Evolutionary conservation across 2,888 invertebrate species (phyloP).

Genomic region (Troides helena): DNA sequence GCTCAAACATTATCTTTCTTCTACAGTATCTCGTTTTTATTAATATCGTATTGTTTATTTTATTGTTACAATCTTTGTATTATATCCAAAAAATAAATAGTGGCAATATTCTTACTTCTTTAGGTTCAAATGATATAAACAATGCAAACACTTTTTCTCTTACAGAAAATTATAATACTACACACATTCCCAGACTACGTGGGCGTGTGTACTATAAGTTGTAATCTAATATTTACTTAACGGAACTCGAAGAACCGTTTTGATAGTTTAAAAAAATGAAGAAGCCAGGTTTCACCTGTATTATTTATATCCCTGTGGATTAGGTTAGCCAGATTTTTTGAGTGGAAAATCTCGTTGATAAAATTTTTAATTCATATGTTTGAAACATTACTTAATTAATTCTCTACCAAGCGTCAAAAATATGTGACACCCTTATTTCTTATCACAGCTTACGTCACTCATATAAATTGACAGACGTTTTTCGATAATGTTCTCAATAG

Average conservation of each 20-base stretch:
- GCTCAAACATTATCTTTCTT: neutral
- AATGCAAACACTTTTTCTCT: neutral
- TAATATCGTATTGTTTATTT: neutral
- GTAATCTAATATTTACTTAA: slow-evolving; percentile 28
- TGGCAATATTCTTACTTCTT: too few species aligned
- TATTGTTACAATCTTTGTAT: too few species aligned
- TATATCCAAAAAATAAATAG: too few species aligned
- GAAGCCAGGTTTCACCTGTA: slow-evolving; percentile 17
- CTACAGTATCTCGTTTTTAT: neutral
- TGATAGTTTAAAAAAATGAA: slow-evolving; percentile 28
- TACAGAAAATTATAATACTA: neutral
- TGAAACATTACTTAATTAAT: neutral
- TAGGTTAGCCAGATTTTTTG: slow-evolving; percentile 6
- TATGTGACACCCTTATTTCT: neutral
- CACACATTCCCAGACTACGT: slow-evolving; percentile 3
- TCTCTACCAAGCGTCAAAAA: neutral
- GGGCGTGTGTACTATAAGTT: slow-evolving; percentile 19
- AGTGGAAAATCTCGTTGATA: neutral
- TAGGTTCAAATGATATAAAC: neutral
- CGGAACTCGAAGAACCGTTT: slow-evolving; percentile 27
- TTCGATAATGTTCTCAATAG: neutral
- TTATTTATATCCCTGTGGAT: slow-evolving; percentile 16
- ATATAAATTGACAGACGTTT: too few species aligned
- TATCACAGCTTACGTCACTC: too few species aligned
- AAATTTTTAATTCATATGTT: neutral